Evolutionary conservation across 2,113 vertebrate species (phyloP).

Genomic region (Pangasianodon gigas): DNA sequence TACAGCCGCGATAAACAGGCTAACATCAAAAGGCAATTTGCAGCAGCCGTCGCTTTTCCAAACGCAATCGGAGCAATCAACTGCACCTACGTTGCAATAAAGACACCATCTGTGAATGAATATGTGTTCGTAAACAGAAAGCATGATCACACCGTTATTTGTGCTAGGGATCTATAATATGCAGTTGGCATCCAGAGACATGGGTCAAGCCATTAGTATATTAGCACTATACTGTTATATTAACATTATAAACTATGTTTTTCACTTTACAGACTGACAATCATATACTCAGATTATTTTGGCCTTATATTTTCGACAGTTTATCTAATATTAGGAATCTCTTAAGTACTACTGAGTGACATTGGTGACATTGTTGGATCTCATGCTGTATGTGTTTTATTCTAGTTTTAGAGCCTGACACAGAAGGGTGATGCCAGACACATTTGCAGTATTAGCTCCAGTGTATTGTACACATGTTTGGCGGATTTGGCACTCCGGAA

Average conservation of each 20-base stretch:
- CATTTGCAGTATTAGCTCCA: not conserved
- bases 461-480: not conserved
- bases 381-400: not conserved
- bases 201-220: not conserved
- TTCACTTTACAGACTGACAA: not conserved
- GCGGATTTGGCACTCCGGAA: not conserved
- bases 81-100: conserved; percentile 15
- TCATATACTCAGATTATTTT: not conserved
- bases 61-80: conserved; percentile 5
- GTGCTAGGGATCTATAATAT: not conserved
- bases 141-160: not conserved
- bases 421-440: not conserved
- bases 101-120: not conserved
- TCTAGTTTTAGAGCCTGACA: not conserved
- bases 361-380: not conserved
- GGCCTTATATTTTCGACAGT: not conserved
- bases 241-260: conserved; percentile 8
- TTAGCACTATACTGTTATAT: not conserved
- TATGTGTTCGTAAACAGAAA: not conserved
- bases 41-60: not conserved
- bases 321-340: not conserved
- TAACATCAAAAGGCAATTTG: not conserved
- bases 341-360: too few relatives aligned
- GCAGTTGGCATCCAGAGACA: not conserved
- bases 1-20: not conserved